Evolutionary conservation across 2,888 invertebrate genomes (phyloP), one percentile per base, ranked within the genome.

Genomic region (Dasypolia templi): DNA sequence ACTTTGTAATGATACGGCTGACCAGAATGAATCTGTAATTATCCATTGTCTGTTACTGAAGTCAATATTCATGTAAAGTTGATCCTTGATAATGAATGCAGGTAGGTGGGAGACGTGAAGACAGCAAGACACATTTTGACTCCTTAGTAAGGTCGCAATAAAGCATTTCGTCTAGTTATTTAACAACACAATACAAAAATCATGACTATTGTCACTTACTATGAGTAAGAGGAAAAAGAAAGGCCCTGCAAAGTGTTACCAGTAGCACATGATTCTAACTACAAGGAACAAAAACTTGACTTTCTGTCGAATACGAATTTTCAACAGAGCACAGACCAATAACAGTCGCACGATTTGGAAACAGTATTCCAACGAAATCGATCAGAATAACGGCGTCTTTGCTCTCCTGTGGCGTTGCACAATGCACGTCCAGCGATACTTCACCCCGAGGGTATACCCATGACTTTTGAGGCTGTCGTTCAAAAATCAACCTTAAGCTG

Each of bases 371-470:
- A 86, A 85, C 65, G 67, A 82, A 82, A 85, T 87, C 86, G 82
- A 86, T 86, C 86, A 82, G 72, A 81, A 83, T 87, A 87, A 87
- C 87, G 86, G 85, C 32, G 56, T 69, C 73, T 85, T 80, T 66
- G 73, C 81, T 86, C 86, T 87, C 87, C 87, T 79, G 87, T 80
- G 84, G 86, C 76, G 81, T 87, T 87, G 86, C 85, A 87, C 87
- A 87, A 87, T 86, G 79, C 83, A 79, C 82, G 85, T 81, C 86
- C 83, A 81, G 79, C 63, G 74, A 85, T 86, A 86, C 86, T 79
- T 83, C 82, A 80, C 87, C 87, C 87, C 77, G 72, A 85, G 87
- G 87, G 84, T 86, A 90, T 91, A 90, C 89, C 89, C 90, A 91
- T 92, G 90, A 91, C 87, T 87, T 82, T 66, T 75, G 75, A 64